phyloP scores from a whole-genome alignment of 2,797 vertebrate species.

The Acestrorhynchus altus region DNA sequence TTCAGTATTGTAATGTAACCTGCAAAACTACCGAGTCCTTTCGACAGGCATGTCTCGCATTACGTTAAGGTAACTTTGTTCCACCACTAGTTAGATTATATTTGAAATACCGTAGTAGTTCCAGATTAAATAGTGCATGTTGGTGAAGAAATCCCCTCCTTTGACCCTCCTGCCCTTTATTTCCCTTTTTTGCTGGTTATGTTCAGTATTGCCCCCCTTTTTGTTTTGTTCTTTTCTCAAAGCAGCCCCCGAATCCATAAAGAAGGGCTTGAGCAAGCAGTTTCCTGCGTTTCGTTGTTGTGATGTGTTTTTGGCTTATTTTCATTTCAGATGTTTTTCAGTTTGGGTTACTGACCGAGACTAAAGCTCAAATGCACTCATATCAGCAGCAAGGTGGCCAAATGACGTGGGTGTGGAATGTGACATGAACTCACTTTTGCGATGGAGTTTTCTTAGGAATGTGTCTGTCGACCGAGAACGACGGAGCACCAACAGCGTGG shows the following conservation, averaged over 20 bases:
- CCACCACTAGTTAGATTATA: constrained; percentile 38
- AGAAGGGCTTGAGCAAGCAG: constrained; percentile 44
- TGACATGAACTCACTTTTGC: constrained; percentile 47
- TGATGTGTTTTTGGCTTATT: not conserved
- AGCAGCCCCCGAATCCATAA: constrained; percentile 45
- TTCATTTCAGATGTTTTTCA: not conserved
- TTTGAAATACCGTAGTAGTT: constrained; percentile 40
- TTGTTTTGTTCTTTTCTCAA: too few relatives aligned
- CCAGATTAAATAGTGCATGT: constrained; percentile 57
- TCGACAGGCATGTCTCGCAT: constrained; percentile 60
- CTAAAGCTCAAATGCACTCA: constrained; percentile 67
- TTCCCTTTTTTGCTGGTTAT: constrained; percentile 20
- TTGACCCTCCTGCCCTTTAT: not conserved
- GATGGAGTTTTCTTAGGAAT: constrained; percentile 68
- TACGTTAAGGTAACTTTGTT: constrained; percentile 38
- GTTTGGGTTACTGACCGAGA: not conserved
- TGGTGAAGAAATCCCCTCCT: constrained; percentile 20
- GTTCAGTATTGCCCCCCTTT: constrained; percentile 29
- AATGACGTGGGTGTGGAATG: constrained; percentile 66
- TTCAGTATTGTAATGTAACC: constrained; percentile 57
- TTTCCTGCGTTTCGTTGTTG: constrained; percentile 24
- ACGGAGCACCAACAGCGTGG: constrained; percentile 79
- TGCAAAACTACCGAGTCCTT: constrained; percentile 52
- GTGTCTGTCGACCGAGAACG: constrained; percentile 67
- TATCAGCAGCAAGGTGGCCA: constrained; percentile 71